phyloP scores from a whole-genome alignment of 2,797 vertebrate species.

The Microctenopoma stevenorrisi region DNA sequence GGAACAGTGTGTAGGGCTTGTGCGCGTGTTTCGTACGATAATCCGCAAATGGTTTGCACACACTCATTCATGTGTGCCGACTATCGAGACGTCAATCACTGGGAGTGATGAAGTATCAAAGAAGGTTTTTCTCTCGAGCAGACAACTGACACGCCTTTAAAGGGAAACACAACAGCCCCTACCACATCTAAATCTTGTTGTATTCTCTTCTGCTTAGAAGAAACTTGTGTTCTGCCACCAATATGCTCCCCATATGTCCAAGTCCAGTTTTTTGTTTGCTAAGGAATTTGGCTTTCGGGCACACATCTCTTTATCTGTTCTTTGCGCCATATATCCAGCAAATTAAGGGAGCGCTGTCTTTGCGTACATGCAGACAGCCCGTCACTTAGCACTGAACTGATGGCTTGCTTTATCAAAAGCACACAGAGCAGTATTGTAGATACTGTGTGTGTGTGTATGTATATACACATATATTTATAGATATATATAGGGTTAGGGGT shows the following conservation, averaged over 20 bases:
- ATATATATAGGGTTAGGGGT: too few relatives aligned
- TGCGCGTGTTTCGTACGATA: slow-evolving; percentile 42
- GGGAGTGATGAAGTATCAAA: slow-evolving; percentile 68
- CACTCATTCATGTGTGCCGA: slow-evolving; percentile 69
- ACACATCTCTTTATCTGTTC: slow-evolving; percentile 61
- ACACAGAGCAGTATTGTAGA: slow-evolving; percentile 15
- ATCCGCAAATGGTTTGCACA: slow-evolving; percentile 61
- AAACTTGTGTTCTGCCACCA: slow-evolving; percentile 71
- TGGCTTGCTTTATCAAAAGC: slow-evolving; percentile 63
- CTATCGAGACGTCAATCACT: slow-evolving; percentile 75
- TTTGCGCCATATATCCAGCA: slow-evolving; percentile 39
- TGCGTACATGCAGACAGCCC: slow-evolving; percentile 55
- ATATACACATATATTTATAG: too few relatives aligned
- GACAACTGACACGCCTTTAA: slow-evolving; percentile 77
- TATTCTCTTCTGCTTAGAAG: slow-evolving; percentile 62
- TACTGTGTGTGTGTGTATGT: not conserved
- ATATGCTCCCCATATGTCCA: slow-evolving; percentile 81
- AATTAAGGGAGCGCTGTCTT: slow-evolving; percentile 39
- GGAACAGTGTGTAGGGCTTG: slow-evolving; percentile 27
- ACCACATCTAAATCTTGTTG: slow-evolving; percentile 80
- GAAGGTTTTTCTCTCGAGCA: slow-evolving; percentile 53
- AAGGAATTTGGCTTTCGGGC: slow-evolving; percentile 60
- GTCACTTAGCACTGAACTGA: slow-evolving; percentile 58
- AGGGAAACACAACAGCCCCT: slow-evolving; percentile 76
- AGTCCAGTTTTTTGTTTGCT: slow-evolving; percentile 53